Evolutionary conservation across 2,113 vertebrate genomes (phyloP).

Genomic region (Patagioenas fasciata): DNA sequence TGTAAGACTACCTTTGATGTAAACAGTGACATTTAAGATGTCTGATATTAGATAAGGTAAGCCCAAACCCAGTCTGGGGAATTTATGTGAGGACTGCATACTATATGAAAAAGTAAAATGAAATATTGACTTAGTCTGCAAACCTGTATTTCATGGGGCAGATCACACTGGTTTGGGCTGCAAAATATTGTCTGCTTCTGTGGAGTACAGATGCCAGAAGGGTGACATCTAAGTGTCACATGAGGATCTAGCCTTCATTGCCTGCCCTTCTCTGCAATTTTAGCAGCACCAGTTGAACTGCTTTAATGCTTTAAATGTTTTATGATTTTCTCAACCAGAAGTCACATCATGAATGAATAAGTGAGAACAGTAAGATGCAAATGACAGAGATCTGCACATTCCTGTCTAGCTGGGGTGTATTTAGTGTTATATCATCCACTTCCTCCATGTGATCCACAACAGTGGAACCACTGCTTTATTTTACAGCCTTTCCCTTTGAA

Average conservation of each 20-base stretch:
- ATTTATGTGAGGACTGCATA: background rate
- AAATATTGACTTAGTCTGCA: background rate
- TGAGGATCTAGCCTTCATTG: background rate
- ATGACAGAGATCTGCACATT: background rate
- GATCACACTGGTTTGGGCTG: background rate
- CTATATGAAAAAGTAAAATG: background rate
- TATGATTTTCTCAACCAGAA: background rate
- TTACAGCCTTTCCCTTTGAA: conserved; percentile 33
- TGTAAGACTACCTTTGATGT: background rate
- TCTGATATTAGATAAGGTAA: background rate
- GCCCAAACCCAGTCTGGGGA: background rate
- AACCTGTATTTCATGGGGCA: background rate
- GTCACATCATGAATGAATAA: background rate
- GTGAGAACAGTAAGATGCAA: background rate
- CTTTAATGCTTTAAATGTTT: background rate
- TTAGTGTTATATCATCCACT: background rate
- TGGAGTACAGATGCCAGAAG: background rate
- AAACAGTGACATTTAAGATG: background rate
- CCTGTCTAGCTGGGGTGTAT: background rate
- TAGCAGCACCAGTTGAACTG: too few species aligned
- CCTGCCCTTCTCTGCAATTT: background rate
- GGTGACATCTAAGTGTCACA: background rate
- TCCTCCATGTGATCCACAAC: background rate
- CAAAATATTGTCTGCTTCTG: background rate
- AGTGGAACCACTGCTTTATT: background rate